Evolutionary conservation across 1,140 invertebrate genomes (phyloP), one percentile per base, ranked within the genome.

Genomic region (Copidosoma floridanum): DNA sequence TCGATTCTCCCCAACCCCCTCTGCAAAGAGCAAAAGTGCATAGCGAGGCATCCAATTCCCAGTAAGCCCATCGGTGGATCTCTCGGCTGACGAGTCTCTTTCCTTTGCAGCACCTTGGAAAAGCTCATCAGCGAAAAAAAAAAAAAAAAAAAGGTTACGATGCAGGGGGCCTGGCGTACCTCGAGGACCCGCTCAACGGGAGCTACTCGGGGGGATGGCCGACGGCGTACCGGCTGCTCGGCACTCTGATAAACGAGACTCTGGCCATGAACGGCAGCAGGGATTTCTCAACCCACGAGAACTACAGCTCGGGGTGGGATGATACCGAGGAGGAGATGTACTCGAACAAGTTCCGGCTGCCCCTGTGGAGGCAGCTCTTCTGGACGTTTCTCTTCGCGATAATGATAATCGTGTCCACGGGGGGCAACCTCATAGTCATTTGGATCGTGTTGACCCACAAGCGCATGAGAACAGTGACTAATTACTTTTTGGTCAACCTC

Each of bases 401-500:
- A 1, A 96, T 97, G 89, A 91, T 97, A 46, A 83, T 91, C 55
- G 90, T 96, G 40, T 92, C 94, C n/a, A 92, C 93, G 11, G 88
- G 91, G 27, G 93, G 95, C 0, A 98, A 98, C 77, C 79, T 95
- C 32, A 94, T 97, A 64, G 94, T 97, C 43, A 94, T 98, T 65
- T 96, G 93, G 91, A 97, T 97, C 63, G 94, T 97, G 2, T 74
- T 96, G 37, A 89, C 92, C 14, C 91, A 96, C 80, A 87, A 92
- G 61, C 82, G 93, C 56, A 97, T 97, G 95, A 80, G 94, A 44
- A 96, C 94, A 0, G 93, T 97, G 3, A 97, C 95, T 47, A 98
- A 97, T 80, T 97, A 97, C 73, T 96, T 97, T 75, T 80, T 98
- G 44, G 90, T 97, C n/a, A 98, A 98, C 74, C 79, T 97, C 43